Percentiles rank a stretch among this genome's conserved stretches.
These are phyloP conservation scores for Euura lappo DNA, from an alignment of 1,140 invertebrate species.

Conservation along the genomic window DNA sequence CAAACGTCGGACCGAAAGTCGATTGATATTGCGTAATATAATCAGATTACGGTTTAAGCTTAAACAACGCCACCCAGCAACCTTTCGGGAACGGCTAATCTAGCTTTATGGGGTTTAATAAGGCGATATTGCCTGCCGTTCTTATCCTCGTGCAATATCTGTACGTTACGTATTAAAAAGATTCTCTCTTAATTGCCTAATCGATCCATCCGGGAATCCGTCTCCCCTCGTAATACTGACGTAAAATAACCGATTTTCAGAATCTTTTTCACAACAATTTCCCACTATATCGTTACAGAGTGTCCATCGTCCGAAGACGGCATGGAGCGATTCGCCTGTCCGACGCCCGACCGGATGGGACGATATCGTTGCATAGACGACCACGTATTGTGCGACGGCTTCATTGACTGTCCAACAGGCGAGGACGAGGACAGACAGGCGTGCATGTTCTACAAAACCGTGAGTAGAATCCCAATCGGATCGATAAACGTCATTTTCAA, in stretches of 20 bases:
- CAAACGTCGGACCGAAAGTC: not conserved
- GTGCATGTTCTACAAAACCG: slow-evolving; percentile 98
- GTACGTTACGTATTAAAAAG: too few species aligned
- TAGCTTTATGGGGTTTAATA: slow-evolving; percentile 1
- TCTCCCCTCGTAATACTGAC: too few species aligned
- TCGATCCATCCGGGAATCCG: too few species aligned
- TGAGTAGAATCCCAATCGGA: slow-evolving; percentile 58
- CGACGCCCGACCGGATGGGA: slow-evolving; percentile 86
- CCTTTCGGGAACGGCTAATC: not conserved
- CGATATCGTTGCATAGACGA: slow-evolving; percentile 95
- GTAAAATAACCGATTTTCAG: too few species aligned
- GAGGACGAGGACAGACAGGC: slow-evolving; percentile 93
- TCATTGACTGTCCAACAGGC: slow-evolving; percentile 90
- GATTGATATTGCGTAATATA: slow-evolving; percentile 1
- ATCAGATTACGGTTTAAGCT: not conserved
- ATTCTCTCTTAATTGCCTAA: too few species aligned
- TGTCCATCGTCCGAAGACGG: slow-evolving; percentile 91
- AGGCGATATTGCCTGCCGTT: not conserved
- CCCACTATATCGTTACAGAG: slow-evolving; percentile 67
- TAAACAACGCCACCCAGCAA: not conserved
- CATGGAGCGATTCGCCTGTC: slow-evolving; percentile 94
- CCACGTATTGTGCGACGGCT: slow-evolving; percentile 93
- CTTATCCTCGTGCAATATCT: too few species aligned
- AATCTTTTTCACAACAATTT: too few species aligned
- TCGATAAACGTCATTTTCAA: too few species aligned